Base-by-base conservation (phyloP, 1,140 invertebrate species). In the Linepithema humile region DNA sequence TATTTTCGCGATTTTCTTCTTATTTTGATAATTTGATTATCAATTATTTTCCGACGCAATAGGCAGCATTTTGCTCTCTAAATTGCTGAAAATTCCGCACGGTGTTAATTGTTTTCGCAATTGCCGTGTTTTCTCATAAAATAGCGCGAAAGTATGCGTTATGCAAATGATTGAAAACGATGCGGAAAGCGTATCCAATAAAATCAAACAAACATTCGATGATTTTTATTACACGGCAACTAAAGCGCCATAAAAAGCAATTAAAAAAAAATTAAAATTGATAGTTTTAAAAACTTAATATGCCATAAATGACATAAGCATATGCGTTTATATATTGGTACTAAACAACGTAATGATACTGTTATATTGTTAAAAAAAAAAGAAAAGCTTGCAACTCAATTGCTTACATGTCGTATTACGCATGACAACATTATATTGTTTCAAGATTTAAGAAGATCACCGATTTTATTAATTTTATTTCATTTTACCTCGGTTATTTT, bases 11-110 rank as follows among this genome's bases (percentile, higher is more conserved):
- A 80, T 70, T 80, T n/a, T n/a, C 62, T 80, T 38, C 64, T 80
- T 80, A 80, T 80, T 70, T 80, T 69, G 75, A 55, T 80, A 80
- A 80, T 80, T 80, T 67, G 64, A 57, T 80, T 80, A 80, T 70
- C 64, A 69, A 55, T 69, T 80, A 70, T 70, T 70, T n/a, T 69
- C 64, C 75, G 35, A 80, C 12, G 32, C 48, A 45, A 15, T 70
- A 70, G 45, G 64, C 48, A 55, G 38, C 38, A 80, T 80, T 80
- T 40, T 20, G 50, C 75, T 55, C 32, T 32, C 64, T 10, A 80
- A 80, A 80, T 80, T 80, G 48, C 48, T 80, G 75, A n/a, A 70
- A 80, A 80, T 80, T 80, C 75, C 75, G 50, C 50, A 20, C 64
- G 75, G 75, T 70, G 48, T 80, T 80, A 80, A 80, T 80, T 80